A percentile compares a stretch with the other conserved stretches of the same genome.
These are phyloP conservation scores for Psittacus erithacus DNA, from an alignment of 2,113 vertebrate genomes.

Conservation along the genomic window DNA sequence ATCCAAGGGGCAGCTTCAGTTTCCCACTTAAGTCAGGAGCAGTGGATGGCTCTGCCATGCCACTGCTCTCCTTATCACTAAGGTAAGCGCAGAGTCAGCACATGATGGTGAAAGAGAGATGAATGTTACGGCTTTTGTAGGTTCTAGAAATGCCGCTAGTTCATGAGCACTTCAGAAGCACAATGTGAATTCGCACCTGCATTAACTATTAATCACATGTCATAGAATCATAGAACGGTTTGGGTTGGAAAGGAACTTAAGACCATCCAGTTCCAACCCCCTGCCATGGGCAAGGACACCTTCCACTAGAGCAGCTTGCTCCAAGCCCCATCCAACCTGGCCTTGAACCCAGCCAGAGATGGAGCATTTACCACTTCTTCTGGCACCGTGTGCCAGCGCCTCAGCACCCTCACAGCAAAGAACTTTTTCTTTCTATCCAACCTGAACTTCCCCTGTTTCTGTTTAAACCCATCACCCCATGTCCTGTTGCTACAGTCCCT, in stretches of 20 bases:
- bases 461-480: not conserved
- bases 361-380: not conserved
- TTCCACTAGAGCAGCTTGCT: not conserved
- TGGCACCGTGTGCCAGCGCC: no score
- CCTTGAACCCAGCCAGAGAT: not conserved
- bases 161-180: not conserved
- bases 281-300: not conserved
- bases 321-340: not conserved
- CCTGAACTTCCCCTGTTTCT: not conserved
- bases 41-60: not conserved
- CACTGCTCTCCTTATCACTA: not conserved
- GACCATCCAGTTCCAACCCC: not conserved
- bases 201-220: not conserved
- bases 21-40: accelerated
- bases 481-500: not conserved
- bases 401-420: not conserved
- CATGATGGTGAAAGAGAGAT: not conserved
- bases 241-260: not conserved
- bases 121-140: not conserved
- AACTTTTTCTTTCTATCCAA: not conserved
- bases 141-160: not conserved
- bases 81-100: not conserved
- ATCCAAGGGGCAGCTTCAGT: not conserved
- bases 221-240: not conserved
- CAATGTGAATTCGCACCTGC: not conserved